phyloP scores from a whole-genome alignment of 2,888 invertebrate species.

The Pilophorus perplexus region DNA sequence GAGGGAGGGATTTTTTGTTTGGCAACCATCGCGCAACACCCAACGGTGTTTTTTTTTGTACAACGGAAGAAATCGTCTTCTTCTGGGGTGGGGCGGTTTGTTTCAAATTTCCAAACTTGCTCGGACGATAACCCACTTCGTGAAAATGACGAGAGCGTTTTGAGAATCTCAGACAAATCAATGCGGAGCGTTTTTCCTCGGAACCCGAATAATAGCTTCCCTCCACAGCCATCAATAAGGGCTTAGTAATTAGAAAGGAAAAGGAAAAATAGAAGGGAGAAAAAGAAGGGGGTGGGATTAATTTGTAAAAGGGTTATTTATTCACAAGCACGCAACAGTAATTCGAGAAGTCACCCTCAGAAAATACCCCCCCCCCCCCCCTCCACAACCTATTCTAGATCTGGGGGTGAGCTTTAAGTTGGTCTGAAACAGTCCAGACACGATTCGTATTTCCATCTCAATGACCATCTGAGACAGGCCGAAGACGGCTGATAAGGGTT shows the following conservation, averaged over 20 bases:
- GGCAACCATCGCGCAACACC: background rate
- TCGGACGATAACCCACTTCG: too few relatives aligned
- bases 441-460: constrained; percentile 37
- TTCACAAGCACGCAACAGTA: constrained; percentile 37
- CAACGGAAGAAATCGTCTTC: too few relatives aligned
- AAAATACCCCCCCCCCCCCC: constrained; percentile 5
- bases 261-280: background rate
- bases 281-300: constrained; percentile 19
- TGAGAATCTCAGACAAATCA: too few relatives aligned
- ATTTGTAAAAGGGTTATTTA: constrained; percentile 38
- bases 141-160: too few relatives aligned
- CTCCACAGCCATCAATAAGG: background rate
- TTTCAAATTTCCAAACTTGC: too few relatives aligned
- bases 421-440: constrained; percentile 31
- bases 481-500: constrained; percentile 29
- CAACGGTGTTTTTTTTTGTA: too few relatives aligned
- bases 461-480: constrained; percentile 9
- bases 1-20: background rate
- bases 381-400: background rate
- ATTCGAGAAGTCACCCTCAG: constrained; percentile 29
- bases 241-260: constrained; percentile 13
- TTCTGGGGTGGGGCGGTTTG: too few relatives aligned
- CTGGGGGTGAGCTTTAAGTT: constrained; percentile 30
- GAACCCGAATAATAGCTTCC: background rate
- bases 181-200: too few relatives aligned